These are phyloP conservation scores for Sphinx pinastri DNA, from an alignment of 2,888 invertebrate species.

Conservation along the genomic window DNA sequence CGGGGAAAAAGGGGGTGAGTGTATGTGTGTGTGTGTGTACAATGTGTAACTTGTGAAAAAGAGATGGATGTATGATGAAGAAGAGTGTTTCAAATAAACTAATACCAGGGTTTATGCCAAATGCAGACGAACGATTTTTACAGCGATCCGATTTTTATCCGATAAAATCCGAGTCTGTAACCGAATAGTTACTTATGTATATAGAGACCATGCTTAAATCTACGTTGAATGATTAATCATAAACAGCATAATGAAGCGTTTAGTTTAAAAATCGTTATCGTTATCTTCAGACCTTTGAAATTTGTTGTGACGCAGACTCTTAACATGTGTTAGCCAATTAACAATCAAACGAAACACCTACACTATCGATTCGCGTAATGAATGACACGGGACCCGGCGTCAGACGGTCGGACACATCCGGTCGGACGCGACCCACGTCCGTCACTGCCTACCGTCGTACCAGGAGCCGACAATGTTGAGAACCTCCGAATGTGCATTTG, in stretches of 20 bases:
- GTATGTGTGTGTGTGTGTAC: too few relatives aligned
- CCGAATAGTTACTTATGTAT: too few relatives aligned
- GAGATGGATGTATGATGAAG: too few relatives aligned
- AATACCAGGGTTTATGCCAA: too few relatives aligned
- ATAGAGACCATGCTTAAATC: too few relatives aligned
- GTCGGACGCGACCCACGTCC: constrained; percentile 69
- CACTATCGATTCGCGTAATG: constrained; percentile 55
- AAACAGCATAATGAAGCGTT: not conserved
- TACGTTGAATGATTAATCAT: not conserved
- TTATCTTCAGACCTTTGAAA: not conserved
- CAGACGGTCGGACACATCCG: constrained; percentile 63
- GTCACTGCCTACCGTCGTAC: constrained; percentile 46
- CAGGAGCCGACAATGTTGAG: constrained; percentile 10
- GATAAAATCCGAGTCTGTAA: too few relatives aligned
- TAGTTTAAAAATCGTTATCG: not conserved
- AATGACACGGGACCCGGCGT: constrained; percentile 63
- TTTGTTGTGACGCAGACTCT: constrained; percentile 9
- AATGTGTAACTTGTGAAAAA: too few relatives aligned
- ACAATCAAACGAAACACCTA: constrained; percentile 53
- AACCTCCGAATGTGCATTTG: not conserved
- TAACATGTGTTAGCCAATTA: constrained; percentile 47
- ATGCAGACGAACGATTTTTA: too few relatives aligned
- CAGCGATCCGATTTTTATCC: too few relatives aligned
- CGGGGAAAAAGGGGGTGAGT: too few relatives aligned
- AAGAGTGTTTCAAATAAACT: too few relatives aligned